Evolutionary conservation across 2,888 invertebrate genomes (phyloP).

Genomic region (Luperina nickerlii): DNA sequence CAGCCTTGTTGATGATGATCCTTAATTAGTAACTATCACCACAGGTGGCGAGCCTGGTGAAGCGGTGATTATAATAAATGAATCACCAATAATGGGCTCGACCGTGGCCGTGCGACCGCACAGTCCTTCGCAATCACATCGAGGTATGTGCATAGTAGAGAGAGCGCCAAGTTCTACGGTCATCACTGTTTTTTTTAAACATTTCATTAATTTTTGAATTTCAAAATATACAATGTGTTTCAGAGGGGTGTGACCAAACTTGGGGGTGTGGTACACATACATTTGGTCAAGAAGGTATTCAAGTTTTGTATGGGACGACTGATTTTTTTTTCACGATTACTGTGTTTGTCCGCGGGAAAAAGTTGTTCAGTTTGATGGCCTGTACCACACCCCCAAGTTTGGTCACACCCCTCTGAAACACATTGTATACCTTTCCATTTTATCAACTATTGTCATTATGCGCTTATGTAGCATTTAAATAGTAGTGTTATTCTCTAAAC

Average conservation of each 20-base stretch:
- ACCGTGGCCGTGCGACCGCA: conserved; percentile 83
- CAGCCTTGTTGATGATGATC: neutral
- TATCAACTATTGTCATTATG: neutral
- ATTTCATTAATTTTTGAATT: neutral
- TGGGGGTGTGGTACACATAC: too few relatives aligned
- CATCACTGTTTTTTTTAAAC: neutral
- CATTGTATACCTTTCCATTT: neutral
- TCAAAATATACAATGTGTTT: too few relatives aligned
- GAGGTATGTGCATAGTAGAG: conserved; percentile 71
- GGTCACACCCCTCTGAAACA: too few relatives aligned
- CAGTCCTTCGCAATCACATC: conserved; percentile 84
- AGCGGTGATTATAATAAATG: conserved; percentile 89
- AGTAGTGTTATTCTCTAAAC: neutral
- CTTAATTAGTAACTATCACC: conserved; percentile 23
- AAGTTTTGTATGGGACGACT: too few relatives aligned
- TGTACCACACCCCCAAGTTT: too few relatives aligned
- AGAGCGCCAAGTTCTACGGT: conserved; percentile 14
- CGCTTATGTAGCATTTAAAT: neutral
- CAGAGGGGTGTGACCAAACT: too few relatives aligned
- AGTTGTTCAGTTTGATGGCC: too few relatives aligned
- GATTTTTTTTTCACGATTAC: too few relatives aligned
- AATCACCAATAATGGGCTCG: conserved; percentile 82
- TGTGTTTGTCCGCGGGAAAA: too few relatives aligned
- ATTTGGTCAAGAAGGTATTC: too few relatives aligned
- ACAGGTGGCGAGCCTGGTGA: conserved; percentile 88